Evolutionary conservation across 2,888 invertebrate species (phyloP).

Genomic region (Monoplex corrugatus): DNA sequence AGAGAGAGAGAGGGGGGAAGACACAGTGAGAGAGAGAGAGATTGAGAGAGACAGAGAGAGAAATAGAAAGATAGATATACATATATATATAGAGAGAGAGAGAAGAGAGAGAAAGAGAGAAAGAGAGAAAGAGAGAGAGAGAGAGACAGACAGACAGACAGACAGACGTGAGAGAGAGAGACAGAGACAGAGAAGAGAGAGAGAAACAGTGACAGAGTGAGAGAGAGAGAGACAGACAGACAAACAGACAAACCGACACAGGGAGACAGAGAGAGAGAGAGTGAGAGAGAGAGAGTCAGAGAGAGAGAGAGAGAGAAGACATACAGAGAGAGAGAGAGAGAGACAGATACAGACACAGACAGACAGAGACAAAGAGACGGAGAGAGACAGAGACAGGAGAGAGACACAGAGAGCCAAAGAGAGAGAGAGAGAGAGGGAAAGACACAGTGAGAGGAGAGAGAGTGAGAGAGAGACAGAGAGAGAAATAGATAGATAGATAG

Average conservation of each 20-base stretch:
- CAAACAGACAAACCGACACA: background rate
- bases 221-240: background rate
- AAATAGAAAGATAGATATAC: no score
- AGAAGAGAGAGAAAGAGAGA: constrained; percentile 32
- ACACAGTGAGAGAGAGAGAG: background rate
- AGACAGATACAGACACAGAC: no score
- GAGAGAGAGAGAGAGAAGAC: background rate
- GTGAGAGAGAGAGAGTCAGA: constrained; percentile 30
- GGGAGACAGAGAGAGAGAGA: constrained; percentile 37
- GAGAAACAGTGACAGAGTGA: background rate
- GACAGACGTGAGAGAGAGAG: background rate
- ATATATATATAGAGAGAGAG: background rate
- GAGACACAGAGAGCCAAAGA: no score
- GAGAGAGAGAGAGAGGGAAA: background rate
- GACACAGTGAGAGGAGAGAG: no score
- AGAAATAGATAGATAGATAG: constrained; percentile 16
- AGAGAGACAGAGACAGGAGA: background rate
- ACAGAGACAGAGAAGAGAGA: background rate
- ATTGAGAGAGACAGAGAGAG: no score
- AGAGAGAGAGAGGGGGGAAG: background rate
- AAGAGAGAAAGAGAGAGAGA: constrained; percentile 8
- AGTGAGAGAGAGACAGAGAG: constrained; percentile 33
- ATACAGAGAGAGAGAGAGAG: no score
- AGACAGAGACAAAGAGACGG: no score
- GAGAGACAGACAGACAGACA: background rate